Base-by-base conservation (phyloP, 2,113 vertebrate species). In the Rhea pennata region DNA sequence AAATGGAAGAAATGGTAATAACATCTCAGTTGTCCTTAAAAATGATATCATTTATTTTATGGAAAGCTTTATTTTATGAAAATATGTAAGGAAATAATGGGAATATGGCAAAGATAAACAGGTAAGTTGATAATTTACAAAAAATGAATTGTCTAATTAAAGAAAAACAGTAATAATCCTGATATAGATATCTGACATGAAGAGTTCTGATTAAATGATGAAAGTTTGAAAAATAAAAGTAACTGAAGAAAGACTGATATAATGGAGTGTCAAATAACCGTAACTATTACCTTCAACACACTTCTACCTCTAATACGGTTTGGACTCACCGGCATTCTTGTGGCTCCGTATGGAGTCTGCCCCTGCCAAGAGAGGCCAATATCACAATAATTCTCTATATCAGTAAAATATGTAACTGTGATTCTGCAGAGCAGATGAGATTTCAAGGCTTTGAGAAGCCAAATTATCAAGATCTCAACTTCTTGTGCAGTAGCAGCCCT, bases 1-100 rank as follows among this genome's bases (percentile, higher is more conserved):
- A 80, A 88, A 88, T 83, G 64, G 26, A 26, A 94, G 53, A 95
- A 95, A 93, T 54, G 42, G 76, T 51, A 95, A 87, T 72, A 89
- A 0, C 8, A 72, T 65, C 42, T 93, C 53, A 39, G 21, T 73
- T 85, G n/a, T 90, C 80, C 36, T 42, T 88, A 80, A 79, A 24
- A 90, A 86, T 77, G 20, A 84, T 46, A 8, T 70, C 27, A 54
- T 89, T 83, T 79, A 5, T 90, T 77, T 50, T 24, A 53, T 3
- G 9, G 8, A 87, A 92, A 94, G 81, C 24, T 67, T 48, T 80
- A 11, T 22, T 46, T 87, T 20, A 40, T 79, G 39, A 87, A 92
- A 92, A 82, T 82, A 53, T 3, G 15, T 51, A 9, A 87, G 87
- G 53, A 87, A 88, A 56, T 77, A 87, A 67, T n/a, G 74, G 6